Base-by-base conservation (phyloP, 2,888 invertebrate genomes). In the Campaea margaritaria region DNA sequence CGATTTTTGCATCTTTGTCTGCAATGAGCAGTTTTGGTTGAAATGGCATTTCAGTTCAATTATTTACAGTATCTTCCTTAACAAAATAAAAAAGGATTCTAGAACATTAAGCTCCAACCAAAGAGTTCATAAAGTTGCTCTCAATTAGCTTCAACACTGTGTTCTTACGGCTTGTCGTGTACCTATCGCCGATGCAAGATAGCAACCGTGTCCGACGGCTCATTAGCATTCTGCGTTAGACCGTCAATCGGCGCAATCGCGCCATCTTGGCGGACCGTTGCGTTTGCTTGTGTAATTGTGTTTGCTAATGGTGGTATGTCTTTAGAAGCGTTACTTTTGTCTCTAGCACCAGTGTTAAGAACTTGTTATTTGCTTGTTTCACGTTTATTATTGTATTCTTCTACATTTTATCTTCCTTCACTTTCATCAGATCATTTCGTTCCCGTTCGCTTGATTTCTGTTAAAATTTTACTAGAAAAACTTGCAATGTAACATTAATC, bases 171-270 rank as follows among this genome's bases (percentile, higher is more conserved):
- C 4, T 13, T 39, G 48, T 48, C 39, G 41, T 47, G 58, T 54
- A 46, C 28, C 46, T 27, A 50, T 42, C 31, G 7, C 9, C 16
- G 55, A 61, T 58, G 58, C 41, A 44, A 61, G 59, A 63, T 57
- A 56, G 58, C 52, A 54, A 41, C 46, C 45, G 36, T 54, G 49
- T 54, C 58, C 54, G 70, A 74, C 51, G 51, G 31, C 42, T 54
- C 54, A 54, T 54, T 54, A 54, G 47, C 47, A 47, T 54, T 46
- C 54, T 47, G 54, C 34, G 41, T 34, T 27, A 44, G 36, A 42
- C 16, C 42, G 38, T 54, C 54, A 54, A 54, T 54, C 46, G 46
- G 31, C 42, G 14, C 39, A 46, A 53, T 45, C 45, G 52, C 28
- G 13, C 47, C 34, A 42, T 53, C 52, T 51, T 34, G 51, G 47